These are phyloP conservation scores for Microtus ochrogaster DNA, from an alignment of 2,113 vertebrate genomes.

Conservation along the genomic window DNA sequence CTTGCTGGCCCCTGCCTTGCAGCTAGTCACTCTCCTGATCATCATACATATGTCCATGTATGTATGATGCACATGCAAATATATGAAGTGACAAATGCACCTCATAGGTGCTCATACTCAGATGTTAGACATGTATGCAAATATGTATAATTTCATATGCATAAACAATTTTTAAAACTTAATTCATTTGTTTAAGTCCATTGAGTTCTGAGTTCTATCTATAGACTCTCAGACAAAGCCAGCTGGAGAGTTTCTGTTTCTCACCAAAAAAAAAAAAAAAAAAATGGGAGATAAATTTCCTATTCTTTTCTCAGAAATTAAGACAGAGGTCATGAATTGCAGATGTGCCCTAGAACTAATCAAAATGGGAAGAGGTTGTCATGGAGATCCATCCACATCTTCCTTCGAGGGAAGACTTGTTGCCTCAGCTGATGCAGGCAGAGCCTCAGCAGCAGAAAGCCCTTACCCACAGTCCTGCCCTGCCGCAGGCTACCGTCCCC, in stretches of 20 bases:
- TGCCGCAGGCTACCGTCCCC: not conserved
- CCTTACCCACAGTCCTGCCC: not conserved
- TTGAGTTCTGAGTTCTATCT: not conserved
- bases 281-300: not conserved
- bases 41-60: not conserved
- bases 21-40: not conserved
- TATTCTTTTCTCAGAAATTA: conserved; percentile 35
- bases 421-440: not conserved
- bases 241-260: not conserved
- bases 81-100: not conserved
- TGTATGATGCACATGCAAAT: too few relatives aligned
- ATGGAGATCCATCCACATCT: not conserved
- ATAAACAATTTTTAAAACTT: not conserved
- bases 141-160: not conserved
- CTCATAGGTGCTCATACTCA: not conserved
- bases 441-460: not conserved
- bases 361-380: not conserved
- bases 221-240: not conserved
- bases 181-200: not conserved
- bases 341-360: not conserved
- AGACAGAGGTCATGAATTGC: not conserved
- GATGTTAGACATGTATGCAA: too few relatives aligned
- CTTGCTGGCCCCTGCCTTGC: not conserved
- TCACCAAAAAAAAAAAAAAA: not conserved
- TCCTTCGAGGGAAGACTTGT: not conserved